Conservation (phyloP, 2,113 vertebrate species). For the Kryptolebias marmoratus region DNA sequence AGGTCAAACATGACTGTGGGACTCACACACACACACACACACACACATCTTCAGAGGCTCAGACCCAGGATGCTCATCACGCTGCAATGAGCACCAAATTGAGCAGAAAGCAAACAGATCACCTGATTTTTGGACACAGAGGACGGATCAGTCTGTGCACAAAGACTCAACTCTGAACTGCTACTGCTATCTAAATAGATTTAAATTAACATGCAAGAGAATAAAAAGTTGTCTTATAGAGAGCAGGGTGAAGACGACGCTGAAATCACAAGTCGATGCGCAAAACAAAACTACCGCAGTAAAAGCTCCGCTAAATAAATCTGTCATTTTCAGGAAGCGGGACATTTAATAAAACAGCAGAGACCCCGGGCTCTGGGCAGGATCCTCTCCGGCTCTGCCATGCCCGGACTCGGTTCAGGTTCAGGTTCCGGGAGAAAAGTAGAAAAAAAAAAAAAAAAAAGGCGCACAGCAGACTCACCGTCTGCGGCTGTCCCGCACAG, state of each 20-base stretch:
- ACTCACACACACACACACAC: slow-evolving; percentile 3
- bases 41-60: not conserved
- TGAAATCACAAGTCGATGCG: not conserved
- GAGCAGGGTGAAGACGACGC: not conserved
- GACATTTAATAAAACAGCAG: not conserved
- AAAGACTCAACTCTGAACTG: not conserved
- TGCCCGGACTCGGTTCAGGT: slow-evolving; percentile 19
- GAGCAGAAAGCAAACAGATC: slow-evolving; percentile 15
- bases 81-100: slow-evolving; percentile 40
- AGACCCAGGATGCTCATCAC: slow-evolving; percentile 8
- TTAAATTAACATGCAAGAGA: not conserved
- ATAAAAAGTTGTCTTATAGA: not conserved
- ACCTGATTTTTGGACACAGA: not conserved
- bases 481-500: slow-evolving; percentile 51
- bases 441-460: not conserved
- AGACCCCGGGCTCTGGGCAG: not conserved
- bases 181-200: too few relatives aligned
- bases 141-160: not conserved
- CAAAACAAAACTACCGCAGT: not conserved
- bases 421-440: slow-evolving; percentile 24
- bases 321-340: not conserved
- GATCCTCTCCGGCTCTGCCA: not conserved
- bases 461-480: slow-evolving; percentile 59
- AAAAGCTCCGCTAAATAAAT: not conserved
- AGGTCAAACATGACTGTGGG: not conserved